phyloP scores from a whole-genome alignment of 2,113 vertebrate species.

The Vombatus ursinus region DNA sequence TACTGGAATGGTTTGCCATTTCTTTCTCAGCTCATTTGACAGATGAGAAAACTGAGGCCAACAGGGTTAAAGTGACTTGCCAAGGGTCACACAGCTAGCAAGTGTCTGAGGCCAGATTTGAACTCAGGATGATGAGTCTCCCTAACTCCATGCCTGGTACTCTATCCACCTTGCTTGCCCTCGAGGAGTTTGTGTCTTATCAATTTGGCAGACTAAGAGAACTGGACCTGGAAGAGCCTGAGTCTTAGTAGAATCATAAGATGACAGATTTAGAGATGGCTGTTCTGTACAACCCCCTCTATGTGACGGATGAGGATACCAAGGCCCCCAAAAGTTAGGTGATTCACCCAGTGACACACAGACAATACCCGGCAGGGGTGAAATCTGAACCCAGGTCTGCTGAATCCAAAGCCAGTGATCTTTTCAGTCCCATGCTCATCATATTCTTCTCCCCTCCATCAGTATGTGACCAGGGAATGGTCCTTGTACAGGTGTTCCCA shows the following conservation, averaged over 20 bases:
- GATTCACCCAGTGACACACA: background rate
- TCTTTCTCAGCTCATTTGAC: background rate
- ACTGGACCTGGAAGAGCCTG: too few species aligned
- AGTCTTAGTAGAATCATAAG: background rate
- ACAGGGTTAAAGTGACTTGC: background rate
- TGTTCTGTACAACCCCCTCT: background rate
- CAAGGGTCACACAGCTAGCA: background rate
- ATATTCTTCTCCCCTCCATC: background rate
- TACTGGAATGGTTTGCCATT: too few species aligned
- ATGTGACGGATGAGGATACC: background rate
- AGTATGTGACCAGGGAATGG: background rate
- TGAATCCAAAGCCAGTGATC: too few species aligned
- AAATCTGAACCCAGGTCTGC: too few species aligned
- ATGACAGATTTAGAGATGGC: background rate
- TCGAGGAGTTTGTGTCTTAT: background rate
- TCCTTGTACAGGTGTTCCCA: background rate
- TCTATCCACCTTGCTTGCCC: background rate
- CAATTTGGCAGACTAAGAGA: background rate
- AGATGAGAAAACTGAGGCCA: background rate
- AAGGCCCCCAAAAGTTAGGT: background rate
- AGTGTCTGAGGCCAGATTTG: background rate
- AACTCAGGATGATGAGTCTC: background rate
- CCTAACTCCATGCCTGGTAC: too few species aligned
- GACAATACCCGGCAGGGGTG: background rate
- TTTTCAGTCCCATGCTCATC: background rate